Base-by-base conservation (phyloP, 2,797 vertebrate genomes). In the Cyclopterus lumpus region DNA sequence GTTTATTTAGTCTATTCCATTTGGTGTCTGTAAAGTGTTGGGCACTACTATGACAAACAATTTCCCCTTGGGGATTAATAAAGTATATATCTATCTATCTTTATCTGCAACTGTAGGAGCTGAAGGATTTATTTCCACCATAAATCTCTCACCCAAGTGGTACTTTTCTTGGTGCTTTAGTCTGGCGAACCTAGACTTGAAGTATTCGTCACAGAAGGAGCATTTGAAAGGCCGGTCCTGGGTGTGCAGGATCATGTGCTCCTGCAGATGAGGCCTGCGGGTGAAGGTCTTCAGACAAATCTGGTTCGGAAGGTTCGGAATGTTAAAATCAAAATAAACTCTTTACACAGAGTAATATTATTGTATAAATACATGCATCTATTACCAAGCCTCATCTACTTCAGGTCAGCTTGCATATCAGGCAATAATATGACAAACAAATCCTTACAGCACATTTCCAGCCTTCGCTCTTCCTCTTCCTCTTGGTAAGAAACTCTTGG, bases 221-320 rank as follows among this genome's bases (percentile, higher is more conserved):
- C 98, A 99, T 87, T 99, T 99, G 73, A 99, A 99, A 38, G 98
- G 98, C 67, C 97, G 97, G 89, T 98, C 96, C 86, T 99, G 98
- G 73, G 96, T 97, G 91, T 99, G 98, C 51, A 99, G 94, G 81
- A 99, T 99, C 98, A 98, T 99, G 89, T 99, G 98, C 81, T 99
- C 98, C 83, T 99, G 96, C 83, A 99, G 93, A 69, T 99, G 98
- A 73, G 97, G 97, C 80, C 96, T 95, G 70, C 97, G 96, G 60
- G 96, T 98, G 91, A 99, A 99, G 54, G 96, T 97, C 86, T 99
- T 99, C 88, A 97, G 96, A 88, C 98, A 99, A 88, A 98, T 95
- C 98, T 99, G 89, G 73, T 88, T 81, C 24, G 26, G 12, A 67
- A 18, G 60, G 30, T 38, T 38, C 12, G 66, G 12, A 51, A 6